Base-by-base conservation (phyloP, 2,113 vertebrate genomes). In the Panthera tigris region DNA sequence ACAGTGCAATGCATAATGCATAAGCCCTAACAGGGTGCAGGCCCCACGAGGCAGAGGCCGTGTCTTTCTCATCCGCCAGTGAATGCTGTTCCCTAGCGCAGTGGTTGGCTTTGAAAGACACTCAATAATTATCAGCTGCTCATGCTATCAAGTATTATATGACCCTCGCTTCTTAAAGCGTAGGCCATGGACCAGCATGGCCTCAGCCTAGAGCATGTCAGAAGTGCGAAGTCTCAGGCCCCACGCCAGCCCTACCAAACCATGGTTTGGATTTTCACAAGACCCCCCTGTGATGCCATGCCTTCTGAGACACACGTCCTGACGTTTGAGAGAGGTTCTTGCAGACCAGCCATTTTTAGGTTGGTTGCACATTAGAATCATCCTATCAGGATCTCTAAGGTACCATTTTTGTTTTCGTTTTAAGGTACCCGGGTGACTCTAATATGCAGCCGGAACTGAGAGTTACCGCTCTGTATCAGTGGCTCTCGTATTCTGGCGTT, bases 241-340 rank as follows among this genome's bases (percentile, higher is more conserved):
- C 39, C n/a, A 29, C 0, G 0, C 39, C 14, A 3, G 14, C 10
- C 13, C 48, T n/a, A 0, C 25, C 45, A 11, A 66, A 41, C 27
- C 39, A 36, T 10, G 50, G 15, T 74, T 68, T 86, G 45, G 39
- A 25, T 74, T 71, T 83, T 29, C 81, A 41, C 39, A 74, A 33
- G 50, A 23, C 4, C 7, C 13, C 5, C 0, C 0, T 3, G 5
- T 1, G 68, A 55, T 6, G 5, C 78, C 25, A 4, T 55, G 50
- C 52, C 83, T 0, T 5, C 31, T 12, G 11, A 63, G 18, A 27
- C 29, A 0, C 23, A 3, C 15, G 0, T 2, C 6, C 88, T 45
- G 2, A 27, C 15, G 1, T 8, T 31, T 23, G 33, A 73, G 25
- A 79, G 48, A 25, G 2, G 0, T 16, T 1, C 0, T 45, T 41